phyloP scores from a whole-genome alignment of 64 coral and sea anemone genomes.

The Exaiptasia diaphana region DNA sequence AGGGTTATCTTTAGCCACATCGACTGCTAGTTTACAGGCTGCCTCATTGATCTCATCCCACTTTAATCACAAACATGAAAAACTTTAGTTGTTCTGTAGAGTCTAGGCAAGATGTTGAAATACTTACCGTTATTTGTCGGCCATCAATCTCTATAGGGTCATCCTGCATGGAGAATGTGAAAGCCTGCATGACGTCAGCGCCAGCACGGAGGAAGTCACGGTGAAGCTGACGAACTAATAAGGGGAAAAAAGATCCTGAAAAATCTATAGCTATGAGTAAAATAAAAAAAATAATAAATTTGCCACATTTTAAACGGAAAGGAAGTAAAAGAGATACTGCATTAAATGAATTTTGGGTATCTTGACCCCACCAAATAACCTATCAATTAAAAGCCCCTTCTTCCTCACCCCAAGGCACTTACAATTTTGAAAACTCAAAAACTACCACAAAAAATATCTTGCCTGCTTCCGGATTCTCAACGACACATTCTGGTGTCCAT shows the following conservation, averaged over 20 bases:
- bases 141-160: slow-evolving; percentile 3
- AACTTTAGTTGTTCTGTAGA: no score
- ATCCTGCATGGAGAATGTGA: slow-evolving; percentile 58
- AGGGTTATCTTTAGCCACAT: slow-evolving; percentile 51
- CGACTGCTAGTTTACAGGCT: slow-evolving; percentile 44
- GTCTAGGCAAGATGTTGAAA: not conserved
- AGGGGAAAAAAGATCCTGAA: not conserved
- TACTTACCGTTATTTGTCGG: not conserved
- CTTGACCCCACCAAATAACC: no score
- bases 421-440: no score
- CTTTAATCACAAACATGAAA: no score
- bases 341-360: no score
- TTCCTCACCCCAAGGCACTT: no score
- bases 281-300: no score
- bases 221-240: slow-evolving; percentile 65
- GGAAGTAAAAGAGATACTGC: not conserved
- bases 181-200: slow-evolving; percentile 61
- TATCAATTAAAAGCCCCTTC: no score
- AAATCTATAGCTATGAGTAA: no score
- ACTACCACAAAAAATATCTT: not conserved
- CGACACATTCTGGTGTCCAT: slow-evolving; percentile 47
- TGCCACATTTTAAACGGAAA: no score
- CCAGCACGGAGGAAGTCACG: slow-evolving; percentile 61
- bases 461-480: slow-evolving; percentile 54
- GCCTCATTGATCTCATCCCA: slow-evolving; percentile 54